A percentile compares a stretch with the other conserved stretches of the same genome.
These are phyloP conservation scores for Myxocyprinus asiaticus DNA, from an alignment of 2,113 vertebrate genomes.

Conservation along the genomic window DNA sequence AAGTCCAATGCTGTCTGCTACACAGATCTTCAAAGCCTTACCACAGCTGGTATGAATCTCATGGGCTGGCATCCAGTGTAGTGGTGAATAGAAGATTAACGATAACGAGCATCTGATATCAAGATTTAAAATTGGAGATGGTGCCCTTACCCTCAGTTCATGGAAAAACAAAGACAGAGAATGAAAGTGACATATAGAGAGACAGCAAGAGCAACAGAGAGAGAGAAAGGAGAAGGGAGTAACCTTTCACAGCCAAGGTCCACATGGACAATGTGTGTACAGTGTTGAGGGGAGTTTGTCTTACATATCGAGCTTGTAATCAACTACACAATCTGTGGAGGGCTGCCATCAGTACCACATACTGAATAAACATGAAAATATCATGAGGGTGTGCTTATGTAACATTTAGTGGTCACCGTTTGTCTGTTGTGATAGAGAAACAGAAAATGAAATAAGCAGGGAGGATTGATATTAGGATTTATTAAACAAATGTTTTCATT, in stretches of 20 bases:
- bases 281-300: slow-evolving; percentile 31
- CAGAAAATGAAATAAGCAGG: slow-evolving; percentile 44
- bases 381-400: slow-evolving; percentile 30
- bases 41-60: slow-evolving; percentile 44
- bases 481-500: neutral
- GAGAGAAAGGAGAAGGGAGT: neutral
- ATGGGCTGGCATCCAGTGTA: slow-evolving; percentile 52
- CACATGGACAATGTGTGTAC: slow-evolving; percentile 25
- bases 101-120: slow-evolving; percentile 54
- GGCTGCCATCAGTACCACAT: slow-evolving; percentile 33
- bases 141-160: slow-evolving; percentile 45
- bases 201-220: slow-evolving; percentile 62
- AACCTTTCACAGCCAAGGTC: slow-evolving; percentile 15
- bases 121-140: slow-evolving; percentile 53
- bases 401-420: neutral
- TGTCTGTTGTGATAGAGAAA: slow-evolving; percentile 47
- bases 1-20: slow-evolving; percentile 34
- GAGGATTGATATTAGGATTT: neutral
- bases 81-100: slow-evolving; percentile 40
- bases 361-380: slow-evolving; percentile 33
- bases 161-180: slow-evolving; percentile 42
- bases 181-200: slow-evolving; percentile 33
- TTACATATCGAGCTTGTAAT: slow-evolving; percentile 31
- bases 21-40: slow-evolving; percentile 38
- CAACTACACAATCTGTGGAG: slow-evolving; percentile 33